These are phyloP conservation scores for Myanophis thanlyinensis DNA, from an alignment of 2,113 vertebrate species.

Conservation along the genomic window DNA sequence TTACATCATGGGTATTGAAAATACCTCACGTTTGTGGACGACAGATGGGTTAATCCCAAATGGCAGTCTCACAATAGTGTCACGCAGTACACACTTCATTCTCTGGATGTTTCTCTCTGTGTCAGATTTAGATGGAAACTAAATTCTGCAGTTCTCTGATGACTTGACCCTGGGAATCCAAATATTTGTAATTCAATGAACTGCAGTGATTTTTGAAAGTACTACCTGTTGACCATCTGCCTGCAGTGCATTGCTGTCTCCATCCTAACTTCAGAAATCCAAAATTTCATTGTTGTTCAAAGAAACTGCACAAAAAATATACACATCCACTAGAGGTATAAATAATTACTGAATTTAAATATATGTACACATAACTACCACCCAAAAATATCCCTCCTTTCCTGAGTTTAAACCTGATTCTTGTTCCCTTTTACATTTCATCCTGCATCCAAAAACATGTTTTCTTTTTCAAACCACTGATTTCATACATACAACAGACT, in stretches of 20 bases:
- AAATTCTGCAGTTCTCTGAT: neutral
- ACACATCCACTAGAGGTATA: neutral
- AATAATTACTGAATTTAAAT: neutral
- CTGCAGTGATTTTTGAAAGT: neutral
- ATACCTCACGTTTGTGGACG: neutral
- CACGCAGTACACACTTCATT: neutral
- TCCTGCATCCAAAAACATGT: neutral
- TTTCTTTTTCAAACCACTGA: neutral
- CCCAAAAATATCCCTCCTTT: neutral
- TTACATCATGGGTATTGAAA: neutral
- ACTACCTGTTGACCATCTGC: neutral
- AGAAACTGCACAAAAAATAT: neutral
- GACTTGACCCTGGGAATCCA: neutral
- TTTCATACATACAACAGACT: neutral
- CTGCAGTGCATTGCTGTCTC: neutral
- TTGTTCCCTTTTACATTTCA: neutral
- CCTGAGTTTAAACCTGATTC: rapidly evolving
- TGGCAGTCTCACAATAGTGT: neutral
- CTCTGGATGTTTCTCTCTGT: neutral
- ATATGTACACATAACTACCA: neutral
- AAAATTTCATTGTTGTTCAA: neutral
- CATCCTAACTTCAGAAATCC: neutral
- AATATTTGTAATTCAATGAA: neutral
- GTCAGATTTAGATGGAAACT: neutral
- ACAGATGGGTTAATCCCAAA: neutral